phyloP scores from a whole-genome alignment of 2,797 vertebrate genomes.

The Eulemur albifrons region DNA sequence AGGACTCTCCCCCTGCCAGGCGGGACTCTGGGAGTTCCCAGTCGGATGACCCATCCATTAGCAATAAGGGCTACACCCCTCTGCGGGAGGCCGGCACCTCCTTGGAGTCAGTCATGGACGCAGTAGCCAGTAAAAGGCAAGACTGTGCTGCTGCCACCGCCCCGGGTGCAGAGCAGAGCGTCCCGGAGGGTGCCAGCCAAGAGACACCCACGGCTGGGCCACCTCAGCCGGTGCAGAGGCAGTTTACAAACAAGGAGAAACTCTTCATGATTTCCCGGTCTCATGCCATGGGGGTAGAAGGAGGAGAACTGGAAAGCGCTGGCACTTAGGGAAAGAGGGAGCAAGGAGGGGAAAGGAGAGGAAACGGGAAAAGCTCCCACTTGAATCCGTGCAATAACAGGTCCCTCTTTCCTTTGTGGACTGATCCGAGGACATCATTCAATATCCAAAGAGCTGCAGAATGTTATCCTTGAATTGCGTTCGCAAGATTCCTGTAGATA shows the following conservation, averaged over 20 bases:
- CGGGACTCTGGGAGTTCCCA: slow-evolving; percentile 86
- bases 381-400: neutral
- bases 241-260: slow-evolving; percentile 91
- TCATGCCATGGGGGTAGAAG: slow-evolving; percentile 81
- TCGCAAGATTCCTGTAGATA: slow-evolving; percentile 78
- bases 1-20: slow-evolving; percentile 58
- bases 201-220: slow-evolving; percentile 66
- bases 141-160: slow-evolving; percentile 80
- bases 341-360: neutral
- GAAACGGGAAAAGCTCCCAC: neutral
- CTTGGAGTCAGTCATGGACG: slow-evolving; percentile 88
- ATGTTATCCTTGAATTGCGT: slow-evolving; percentile 80
- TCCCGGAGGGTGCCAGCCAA: slow-evolving; percentile 69
- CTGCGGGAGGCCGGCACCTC: slow-evolving; percentile 92
- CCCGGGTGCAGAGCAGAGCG: slow-evolving; percentile 68
- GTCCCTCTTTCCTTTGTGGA: neutral
- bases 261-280: slow-evolving; percentile 89
- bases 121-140: slow-evolving; percentile 79
- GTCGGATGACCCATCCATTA: slow-evolving; percentile 87
- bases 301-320: slow-evolving; percentile 82
- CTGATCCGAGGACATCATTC: slow-evolving; percentile 22
- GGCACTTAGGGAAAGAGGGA: slow-evolving; percentile 78
- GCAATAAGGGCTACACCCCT: slow-evolving; percentile 96
- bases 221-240: slow-evolving; percentile 79
- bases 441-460: slow-evolving; percentile 88